phyloP scores from a whole-genome alignment of 2,797 vertebrate species.

The Xenentodon cancila region DNA sequence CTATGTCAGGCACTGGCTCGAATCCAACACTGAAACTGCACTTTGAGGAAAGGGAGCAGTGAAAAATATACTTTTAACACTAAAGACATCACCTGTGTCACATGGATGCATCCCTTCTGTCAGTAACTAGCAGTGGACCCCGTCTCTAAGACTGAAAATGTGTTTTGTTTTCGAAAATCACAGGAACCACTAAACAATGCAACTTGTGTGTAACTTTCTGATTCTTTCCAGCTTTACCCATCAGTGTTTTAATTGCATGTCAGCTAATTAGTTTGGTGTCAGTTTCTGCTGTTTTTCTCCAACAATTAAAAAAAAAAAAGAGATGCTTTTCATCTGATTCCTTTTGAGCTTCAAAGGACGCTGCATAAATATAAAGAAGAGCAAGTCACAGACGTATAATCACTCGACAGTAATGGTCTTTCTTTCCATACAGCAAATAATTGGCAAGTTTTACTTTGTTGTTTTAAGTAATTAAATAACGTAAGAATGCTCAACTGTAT shows the following conservation, averaged over 20 bases:
- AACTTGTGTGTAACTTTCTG: too few relatives aligned
- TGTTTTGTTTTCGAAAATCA: background rate
- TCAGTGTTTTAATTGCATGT: background rate
- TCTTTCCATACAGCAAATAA: conserved; percentile 52
- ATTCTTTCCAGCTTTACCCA: background rate
- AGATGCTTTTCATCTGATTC: conserved; percentile 22
- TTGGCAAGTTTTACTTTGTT: conserved; percentile 39
- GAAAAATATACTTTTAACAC: conserved; percentile 27
- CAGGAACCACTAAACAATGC: too few relatives aligned
- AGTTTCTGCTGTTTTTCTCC: conserved; percentile 12
- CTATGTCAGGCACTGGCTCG: too few relatives aligned
- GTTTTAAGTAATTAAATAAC: conserved; percentile 27
- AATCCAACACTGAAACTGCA: too few relatives aligned
- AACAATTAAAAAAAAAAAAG: conserved; percentile 11
- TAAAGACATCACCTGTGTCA: conserved; percentile 24
- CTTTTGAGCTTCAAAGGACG: conserved; percentile 18
- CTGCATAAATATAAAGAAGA: conserved; percentile 24
- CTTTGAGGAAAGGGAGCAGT: background rate
- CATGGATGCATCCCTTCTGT: conserved; percentile 10
- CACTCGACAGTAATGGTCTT: conserved; percentile 60
- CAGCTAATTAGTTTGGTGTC: conserved; percentile 3
- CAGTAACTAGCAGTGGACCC: conserved; percentile 2
- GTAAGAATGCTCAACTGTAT: conserved; percentile 30
- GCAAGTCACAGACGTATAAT: conserved; percentile 40
- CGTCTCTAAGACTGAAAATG: conserved; percentile 2